These are phyloP conservation scores for Microcebus tavaratra DNA, from an alignment of 2,113 vertebrate genomes.

Conservation along the genomic window DNA sequence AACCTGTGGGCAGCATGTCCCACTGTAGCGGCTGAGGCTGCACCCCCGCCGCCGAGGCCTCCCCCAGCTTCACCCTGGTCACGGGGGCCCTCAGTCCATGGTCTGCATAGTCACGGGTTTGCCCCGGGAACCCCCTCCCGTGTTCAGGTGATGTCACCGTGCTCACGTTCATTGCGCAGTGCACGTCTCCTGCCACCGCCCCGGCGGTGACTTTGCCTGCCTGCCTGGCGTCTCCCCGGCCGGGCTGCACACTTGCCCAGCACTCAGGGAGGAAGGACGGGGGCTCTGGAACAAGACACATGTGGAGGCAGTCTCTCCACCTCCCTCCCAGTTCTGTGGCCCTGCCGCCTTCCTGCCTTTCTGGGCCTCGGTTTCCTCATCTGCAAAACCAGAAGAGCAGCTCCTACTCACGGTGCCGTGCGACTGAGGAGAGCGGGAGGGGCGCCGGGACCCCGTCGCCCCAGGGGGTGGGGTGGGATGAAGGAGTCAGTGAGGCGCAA, in stretches of 20 bases:
- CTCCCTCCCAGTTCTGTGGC: neutral
- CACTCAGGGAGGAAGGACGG: rapidly evolving
- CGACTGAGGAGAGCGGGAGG: too few species aligned
- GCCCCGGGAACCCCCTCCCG: rapidly evolving
- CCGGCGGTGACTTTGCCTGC: rapidly evolving
- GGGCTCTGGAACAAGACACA: neutral
- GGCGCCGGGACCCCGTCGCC: neutral
- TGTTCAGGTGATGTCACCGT: too few species aligned
- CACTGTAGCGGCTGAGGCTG: too few species aligned
- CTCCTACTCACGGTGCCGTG: neutral
- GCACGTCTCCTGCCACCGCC: rapidly evolving
- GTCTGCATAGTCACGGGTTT: too few species aligned
- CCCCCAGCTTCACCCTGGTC: neutral
- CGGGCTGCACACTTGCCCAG: too few species aligned
- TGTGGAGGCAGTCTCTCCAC: neutral
- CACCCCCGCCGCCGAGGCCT: neutral
- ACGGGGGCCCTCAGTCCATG: too few species aligned
- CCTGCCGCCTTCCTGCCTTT: neutral
- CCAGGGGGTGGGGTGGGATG: neutral
- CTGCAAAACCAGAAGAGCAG: neutral
- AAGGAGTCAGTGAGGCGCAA: neutral
- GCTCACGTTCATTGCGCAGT: rapidly evolving
- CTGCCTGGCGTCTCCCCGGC: neutral
- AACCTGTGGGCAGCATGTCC: neutral
- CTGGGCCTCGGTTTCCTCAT: neutral